Evolutionary conservation across 2,888 invertebrate genomes (phyloP), one percentile per base, ranked within the genome.

Genomic region (Euzophera pinguis): DNA sequence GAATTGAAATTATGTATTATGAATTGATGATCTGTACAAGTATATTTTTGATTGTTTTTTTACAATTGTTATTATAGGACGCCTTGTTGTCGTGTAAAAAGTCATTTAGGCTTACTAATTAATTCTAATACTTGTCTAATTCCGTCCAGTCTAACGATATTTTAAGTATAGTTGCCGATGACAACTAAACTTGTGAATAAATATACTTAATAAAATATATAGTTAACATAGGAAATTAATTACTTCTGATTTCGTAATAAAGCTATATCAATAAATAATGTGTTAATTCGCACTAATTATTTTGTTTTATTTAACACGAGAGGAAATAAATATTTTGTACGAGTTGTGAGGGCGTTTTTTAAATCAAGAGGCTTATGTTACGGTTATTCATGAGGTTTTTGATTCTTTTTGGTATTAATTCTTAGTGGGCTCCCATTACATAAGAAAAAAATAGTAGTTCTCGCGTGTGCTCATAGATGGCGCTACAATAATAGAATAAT

Each of bases 31-130:
- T 70, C 73, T 71, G 73, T 65, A 71, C 75, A 72, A 60, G 67
- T 70, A 76, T 75, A 75, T 70, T 60, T 63, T 61, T 22, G 22
- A 22, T 22, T 22, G 22, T 65, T 67, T 68, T n/a, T 78, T 78
- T 76, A 80, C 81, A 66, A 73, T 65, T 60, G 59, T 53, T 54
- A 52, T 58, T 53, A 52, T 74, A 69, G 72, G 78, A 69, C 69
- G 73, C 75, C 79, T 79, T 63, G 62, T 70, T 75, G 65, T 77
- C 69, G 73, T 86, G 85, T 87, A 88, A 82, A 86, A 87, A 87
- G 84, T 86, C 84, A 82, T 81, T 78, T 69, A 87, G 88, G 84
- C 88, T 85, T 88, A 88, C 86, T 88, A 88, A 90, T 84, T 77
- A 77, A 85, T 71, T 69, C 64, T 71, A 73, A 72, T 68, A 68